Evolutionary conservation across 2,888 invertebrate genomes (phyloP).

Genomic region (Nomada hirtipes): DNA sequence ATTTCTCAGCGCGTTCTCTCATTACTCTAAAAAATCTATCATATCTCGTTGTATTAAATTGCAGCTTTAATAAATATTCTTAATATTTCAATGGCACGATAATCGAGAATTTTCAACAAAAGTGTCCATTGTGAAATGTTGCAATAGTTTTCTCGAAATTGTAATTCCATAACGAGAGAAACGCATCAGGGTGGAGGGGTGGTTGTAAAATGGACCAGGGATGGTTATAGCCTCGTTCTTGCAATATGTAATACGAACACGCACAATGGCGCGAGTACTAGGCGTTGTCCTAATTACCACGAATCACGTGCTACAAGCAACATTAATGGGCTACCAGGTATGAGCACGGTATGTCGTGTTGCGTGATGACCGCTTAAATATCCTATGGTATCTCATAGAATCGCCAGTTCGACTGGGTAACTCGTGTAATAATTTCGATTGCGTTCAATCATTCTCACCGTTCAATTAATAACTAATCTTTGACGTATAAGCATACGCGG

Average conservation of each 20-base stretch:
- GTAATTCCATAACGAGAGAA: background rate
- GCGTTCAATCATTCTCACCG: conserved; percentile 27
- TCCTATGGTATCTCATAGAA: conserved; percentile 44
- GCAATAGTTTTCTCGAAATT: background rate
- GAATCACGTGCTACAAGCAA: conserved; percentile 58
- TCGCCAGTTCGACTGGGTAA: conserved; percentile 28
- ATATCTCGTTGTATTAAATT: too few relatives aligned
- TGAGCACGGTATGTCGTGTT: conserved; percentile 54
- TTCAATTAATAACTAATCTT: conserved; percentile 27
- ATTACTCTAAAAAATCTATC: too few relatives aligned
- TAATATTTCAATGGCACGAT: too few relatives aligned
- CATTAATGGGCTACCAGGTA: conserved; percentile 63
- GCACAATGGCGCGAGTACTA: conserved; percentile 45
- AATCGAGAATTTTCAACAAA: too few relatives aligned
- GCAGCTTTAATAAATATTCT: too few relatives aligned
- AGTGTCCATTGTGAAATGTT: background rate
- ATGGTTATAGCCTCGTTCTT: conserved; percentile 22
- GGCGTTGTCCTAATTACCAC: conserved; percentile 69
- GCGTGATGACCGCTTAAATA: conserved; percentile 60
- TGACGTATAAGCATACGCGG: too few relatives aligned
- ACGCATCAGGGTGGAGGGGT: background rate
- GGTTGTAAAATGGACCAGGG: conserved; percentile 18
- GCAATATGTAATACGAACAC: conserved; percentile 41
- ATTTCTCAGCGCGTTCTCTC: too few relatives aligned
- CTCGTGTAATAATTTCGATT: conserved; percentile 26